phyloP scores from a whole-genome alignment of 2,888 invertebrate genomes.

The Plagodis dolabraria region DNA sequence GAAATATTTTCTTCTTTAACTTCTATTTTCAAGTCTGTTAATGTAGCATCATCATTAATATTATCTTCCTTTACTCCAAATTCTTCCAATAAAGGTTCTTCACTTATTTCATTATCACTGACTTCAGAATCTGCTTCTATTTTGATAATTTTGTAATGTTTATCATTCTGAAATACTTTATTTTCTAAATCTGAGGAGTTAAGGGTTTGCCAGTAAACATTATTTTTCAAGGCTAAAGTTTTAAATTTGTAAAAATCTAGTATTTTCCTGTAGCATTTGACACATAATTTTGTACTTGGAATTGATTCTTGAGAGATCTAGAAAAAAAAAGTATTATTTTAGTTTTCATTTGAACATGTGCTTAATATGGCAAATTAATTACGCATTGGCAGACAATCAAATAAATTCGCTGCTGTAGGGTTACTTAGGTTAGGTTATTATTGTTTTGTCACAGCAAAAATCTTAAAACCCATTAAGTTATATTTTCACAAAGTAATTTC shows the following conservation, averaged over 20 bases:
- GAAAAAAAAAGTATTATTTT: constrained; percentile 30
- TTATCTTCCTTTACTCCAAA: constrained; percentile 8
- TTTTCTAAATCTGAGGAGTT: not conserved
- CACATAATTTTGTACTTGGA: constrained; percentile 61
- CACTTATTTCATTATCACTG: constrained; percentile 2
- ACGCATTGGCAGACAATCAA: too few relatives aligned
- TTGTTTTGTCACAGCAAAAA: too few relatives aligned
- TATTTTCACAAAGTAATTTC: too few relatives aligned
- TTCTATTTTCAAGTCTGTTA: constrained; percentile 18
- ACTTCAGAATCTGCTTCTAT: constrained; percentile 5
- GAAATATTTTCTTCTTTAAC: constrained; percentile 24
- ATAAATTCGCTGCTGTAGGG: too few relatives aligned
- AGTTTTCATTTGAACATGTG: not conserved
- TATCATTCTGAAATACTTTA: constrained; percentile 1
- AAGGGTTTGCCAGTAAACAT: constrained; percentile 34
- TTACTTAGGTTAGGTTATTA: too few relatives aligned
- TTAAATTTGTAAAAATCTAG: constrained; percentile 65
- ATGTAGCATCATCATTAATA: not conserved
- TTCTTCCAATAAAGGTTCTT: constrained; percentile 5
- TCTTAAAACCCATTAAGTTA: too few relatives aligned
- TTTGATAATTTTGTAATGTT: constrained; percentile 13
- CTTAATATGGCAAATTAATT: too few relatives aligned
- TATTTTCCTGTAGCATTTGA: constrained; percentile 63
- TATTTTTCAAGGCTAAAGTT: constrained; percentile 59
- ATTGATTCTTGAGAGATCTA: constrained; percentile 54